phyloP scores from a whole-genome alignment of 53 echinoderm and acorn worm species.

The Crossaster papposus region DNA sequence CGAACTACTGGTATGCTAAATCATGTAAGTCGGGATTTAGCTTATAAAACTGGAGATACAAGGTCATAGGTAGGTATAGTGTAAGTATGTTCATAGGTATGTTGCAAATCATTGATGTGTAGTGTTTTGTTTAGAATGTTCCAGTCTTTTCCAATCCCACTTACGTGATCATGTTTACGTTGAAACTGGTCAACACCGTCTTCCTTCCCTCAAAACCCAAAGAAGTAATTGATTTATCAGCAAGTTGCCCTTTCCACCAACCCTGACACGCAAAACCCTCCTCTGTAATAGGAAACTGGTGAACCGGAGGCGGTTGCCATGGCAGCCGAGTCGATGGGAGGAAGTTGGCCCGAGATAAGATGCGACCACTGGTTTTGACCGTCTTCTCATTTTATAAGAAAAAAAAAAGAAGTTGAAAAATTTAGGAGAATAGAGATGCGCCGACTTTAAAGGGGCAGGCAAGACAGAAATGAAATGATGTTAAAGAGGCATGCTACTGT shows the following conservation, averaged over 20 bases:
- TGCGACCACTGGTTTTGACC: not conserved
- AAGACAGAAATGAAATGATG: not conserved
- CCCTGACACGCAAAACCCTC: not conserved
- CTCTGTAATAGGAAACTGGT: slow-evolving; percentile 1
- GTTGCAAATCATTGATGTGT: not conserved
- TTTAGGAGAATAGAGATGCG: not conserved
- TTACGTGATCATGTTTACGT: not conserved
- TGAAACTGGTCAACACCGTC: not conserved
- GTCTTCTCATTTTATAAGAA: not conserved
- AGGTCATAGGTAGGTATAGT: not conserved
- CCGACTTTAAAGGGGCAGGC: not conserved
- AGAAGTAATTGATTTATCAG: slow-evolving; percentile 3
- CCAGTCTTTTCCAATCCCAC: not conserved
- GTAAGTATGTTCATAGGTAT: not conserved
- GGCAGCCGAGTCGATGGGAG: not conserved
- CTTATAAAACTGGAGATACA: not conserved
- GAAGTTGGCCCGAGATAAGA: not conserved
- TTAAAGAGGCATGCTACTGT: not conserved
- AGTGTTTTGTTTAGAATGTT: not conserved
- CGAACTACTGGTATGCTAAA: not conserved
- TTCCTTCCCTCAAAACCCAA: not conserved
- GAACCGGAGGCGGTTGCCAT: slow-evolving; percentile 12
- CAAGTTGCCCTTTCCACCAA: not conserved
- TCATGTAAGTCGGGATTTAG: not conserved
- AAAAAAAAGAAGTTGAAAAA: not conserved